These are phyloP conservation scores for Porites evermanni DNA, from an alignment of 92 coral and sea anemone species.

Conservation along the genomic window DNA sequence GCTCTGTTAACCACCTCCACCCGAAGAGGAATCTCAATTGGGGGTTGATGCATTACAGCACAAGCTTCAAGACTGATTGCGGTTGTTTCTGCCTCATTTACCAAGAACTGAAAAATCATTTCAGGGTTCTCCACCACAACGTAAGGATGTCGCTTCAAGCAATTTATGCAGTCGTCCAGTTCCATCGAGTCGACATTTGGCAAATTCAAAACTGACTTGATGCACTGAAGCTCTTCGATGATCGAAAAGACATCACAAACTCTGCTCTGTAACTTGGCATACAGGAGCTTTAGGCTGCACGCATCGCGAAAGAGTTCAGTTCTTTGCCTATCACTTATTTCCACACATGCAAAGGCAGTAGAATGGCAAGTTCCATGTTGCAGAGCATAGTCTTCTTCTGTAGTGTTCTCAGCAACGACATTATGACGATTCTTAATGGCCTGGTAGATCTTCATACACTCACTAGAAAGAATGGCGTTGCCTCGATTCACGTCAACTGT, in stretches of 20 bases:
- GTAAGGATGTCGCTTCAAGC: slow-evolving; percentile 50
- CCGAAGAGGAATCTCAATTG: slow-evolving; percentile 45
- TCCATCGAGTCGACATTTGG: slow-evolving; percentile 34
- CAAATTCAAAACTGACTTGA: slow-evolving; percentile 28
- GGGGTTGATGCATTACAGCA: slow-evolving; percentile 25
- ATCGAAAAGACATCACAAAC: slow-evolving; percentile 57
- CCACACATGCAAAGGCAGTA: slow-evolving; percentile 19
- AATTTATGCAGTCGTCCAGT: slow-evolving; percentile 53
- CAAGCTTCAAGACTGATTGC: slow-evolving; percentile 47
- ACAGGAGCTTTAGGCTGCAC: slow-evolving; percentile 49
- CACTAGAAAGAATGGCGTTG: slow-evolving; percentile 48
- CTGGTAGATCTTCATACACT: slow-evolving; percentile 44
- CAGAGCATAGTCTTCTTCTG: slow-evolving; percentile 62
- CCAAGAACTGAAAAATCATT: slow-evolving; percentile 47
- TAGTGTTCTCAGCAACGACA: slow-evolving; percentile 12
- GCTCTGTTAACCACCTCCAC: slow-evolving; percentile 50
- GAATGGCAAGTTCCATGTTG: slow-evolving; percentile 63
- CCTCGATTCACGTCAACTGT: slow-evolving; percentile 54
- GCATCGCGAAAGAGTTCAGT: slow-evolving; percentile 34
- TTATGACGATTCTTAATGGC: slow-evolving; percentile 23
- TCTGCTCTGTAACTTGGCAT: slow-evolving; percentile 51
- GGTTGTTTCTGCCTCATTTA: slow-evolving; percentile 57
- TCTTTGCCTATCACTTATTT: slow-evolving; percentile 4
- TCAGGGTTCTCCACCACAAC: slow-evolving; percentile 44
- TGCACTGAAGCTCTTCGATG: slow-evolving; percentile 57